Base-by-base conservation (phyloP, 2,888 invertebrate genomes). In the Xestia ashworthii region DNA sequence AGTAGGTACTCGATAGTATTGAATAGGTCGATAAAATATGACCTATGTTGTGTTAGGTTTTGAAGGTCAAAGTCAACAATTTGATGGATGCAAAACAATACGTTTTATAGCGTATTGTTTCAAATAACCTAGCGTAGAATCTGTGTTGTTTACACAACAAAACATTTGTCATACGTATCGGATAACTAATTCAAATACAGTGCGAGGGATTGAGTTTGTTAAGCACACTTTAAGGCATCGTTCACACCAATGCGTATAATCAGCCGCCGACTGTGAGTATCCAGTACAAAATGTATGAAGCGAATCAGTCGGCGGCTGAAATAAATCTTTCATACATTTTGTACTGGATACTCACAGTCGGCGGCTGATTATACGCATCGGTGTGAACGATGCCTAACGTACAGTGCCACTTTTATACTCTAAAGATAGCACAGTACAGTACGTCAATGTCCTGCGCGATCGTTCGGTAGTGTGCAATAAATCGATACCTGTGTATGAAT, bases 401-500 rank as follows among this genome's bases (percentile, higher is more conserved):
- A 14, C 44, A 68, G 53, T 60, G 53, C 32, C 64, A 64, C 71
- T 71, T 83, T 65, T 53, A 53, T 53, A 19, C 41, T 76, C 22
- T 72, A 80, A 80, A 80, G 50, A 76, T 68, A 79, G 71, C 67
- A 32, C 46, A 22, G 25, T 38, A 32, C 46, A 22, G 25, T 38
- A 83, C 76, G 77, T 84, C 74, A 78, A 78, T 73, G 82, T 73
- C 66, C 85, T 75, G 67, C n/a, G 69, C 46, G 48, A 41, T 71
- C 67, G 81, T 72, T 67, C 65, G 50, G 69, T 66, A 41, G 85
- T 79, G 62, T 72, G 71, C 82, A 71, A 75, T 85, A 76, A 76
- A 84, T 84, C 85, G 65, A 84, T 85, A 84, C 60, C n/a, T 71
- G 38, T 74, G 41, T 74, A 75, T 84, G 82, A 85, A 82, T 85